phyloP scores from a whole-genome alignment of 92 coral and sea anemone species.

The Phenganax marumi region DNA sequence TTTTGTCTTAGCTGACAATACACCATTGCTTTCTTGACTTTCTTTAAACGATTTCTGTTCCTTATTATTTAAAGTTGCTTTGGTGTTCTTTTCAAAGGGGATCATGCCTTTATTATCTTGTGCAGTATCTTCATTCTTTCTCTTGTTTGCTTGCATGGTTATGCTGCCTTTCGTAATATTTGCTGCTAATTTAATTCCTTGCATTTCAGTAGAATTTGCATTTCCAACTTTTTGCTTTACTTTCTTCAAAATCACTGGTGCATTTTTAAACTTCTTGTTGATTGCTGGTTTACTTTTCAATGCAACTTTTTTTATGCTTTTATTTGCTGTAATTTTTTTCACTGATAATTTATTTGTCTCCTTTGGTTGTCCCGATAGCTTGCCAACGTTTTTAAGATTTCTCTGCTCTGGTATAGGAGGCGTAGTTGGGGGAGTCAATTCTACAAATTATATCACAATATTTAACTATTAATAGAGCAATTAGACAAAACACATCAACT shows the following conservation, averaged over 20 bases:
- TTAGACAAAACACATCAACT: background rate
- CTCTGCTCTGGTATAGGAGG: constrained; percentile 50
- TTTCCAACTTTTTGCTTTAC: background rate
- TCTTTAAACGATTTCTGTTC: background rate
- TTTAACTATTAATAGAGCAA: background rate
- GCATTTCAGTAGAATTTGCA: background rate
- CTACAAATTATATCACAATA: constrained; percentile 17
- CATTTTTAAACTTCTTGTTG: background rate
- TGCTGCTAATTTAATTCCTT: background rate
- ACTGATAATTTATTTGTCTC: constrained; percentile 20
- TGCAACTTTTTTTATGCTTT: constrained; percentile 17
- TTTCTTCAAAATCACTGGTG: background rate
- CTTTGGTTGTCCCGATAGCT: constrained; percentile 26
- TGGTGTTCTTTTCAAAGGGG: constrained; percentile 5
- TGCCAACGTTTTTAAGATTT: background rate
- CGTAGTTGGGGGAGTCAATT: constrained; percentile 62
- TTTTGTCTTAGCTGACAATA: background rate
- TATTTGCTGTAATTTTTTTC: constrained; percentile 22
- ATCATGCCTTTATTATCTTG: background rate
- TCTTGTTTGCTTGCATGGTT: background rate
- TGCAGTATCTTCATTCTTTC: background rate
- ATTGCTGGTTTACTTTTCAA: background rate
- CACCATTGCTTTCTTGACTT: background rate
- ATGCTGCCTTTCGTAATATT: background rate
- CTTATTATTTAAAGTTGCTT: background rate